A percentile compares a stretch with the other conserved stretches of the same genome.
These are phyloP conservation scores for Hyposmocoma kahamanoa DNA, from an alignment of 1,140 invertebrate species.

Conservation along the genomic window DNA sequence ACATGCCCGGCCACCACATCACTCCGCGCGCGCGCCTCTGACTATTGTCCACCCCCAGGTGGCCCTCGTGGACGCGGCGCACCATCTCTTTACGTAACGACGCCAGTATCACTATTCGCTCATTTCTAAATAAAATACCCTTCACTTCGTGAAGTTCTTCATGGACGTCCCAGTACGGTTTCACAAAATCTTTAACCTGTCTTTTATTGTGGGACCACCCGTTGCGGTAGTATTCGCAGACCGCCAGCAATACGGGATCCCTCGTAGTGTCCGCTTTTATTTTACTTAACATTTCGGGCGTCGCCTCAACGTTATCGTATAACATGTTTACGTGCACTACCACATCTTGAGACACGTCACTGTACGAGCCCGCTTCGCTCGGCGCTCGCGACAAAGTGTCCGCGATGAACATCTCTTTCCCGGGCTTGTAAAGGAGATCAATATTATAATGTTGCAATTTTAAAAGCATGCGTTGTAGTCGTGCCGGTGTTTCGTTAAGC, in stretches of 20 bases:
- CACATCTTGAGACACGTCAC: neutral
- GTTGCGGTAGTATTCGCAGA: neutral
- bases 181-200: neutral
- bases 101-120: neutral
- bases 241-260: neutral
- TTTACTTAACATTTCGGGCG: neutral
- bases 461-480: conserved; percentile 24
- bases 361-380: neutral
- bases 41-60: conserved; percentile 35
- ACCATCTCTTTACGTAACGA: conserved; percentile 16
- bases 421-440: neutral
- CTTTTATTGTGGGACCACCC: conserved; percentile 5
- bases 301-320: neutral
- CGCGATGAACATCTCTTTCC: neutral
- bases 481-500: conserved; percentile 36
- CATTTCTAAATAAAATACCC: neutral
- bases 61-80: conserved; percentile 24
- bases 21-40: conserved; percentile 24
- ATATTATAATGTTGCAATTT: neutral
- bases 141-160: conserved; percentile 4
- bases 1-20: conserved; percentile 39
- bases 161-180: neutral
- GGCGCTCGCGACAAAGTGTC: conserved; percentile 1
- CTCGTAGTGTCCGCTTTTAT: neutral
- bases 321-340: neutral